Evolutionary conservation across 1,140 invertebrate species (phyloP).

Genomic region (Tetranychus cinnabarinus): DNA sequence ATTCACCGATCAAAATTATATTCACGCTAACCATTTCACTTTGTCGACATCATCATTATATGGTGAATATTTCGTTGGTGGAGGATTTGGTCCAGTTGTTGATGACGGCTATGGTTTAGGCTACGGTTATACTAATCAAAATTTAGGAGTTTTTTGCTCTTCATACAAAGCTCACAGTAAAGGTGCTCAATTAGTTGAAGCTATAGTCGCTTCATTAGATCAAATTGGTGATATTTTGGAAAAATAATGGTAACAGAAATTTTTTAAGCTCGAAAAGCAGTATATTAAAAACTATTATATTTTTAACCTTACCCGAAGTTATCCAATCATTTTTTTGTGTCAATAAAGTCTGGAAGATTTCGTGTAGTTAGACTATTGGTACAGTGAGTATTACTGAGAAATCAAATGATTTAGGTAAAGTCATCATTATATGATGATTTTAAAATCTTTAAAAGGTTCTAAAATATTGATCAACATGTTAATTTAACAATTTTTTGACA

Average conservation of each 20-base stretch:
- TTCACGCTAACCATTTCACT: conserved; percentile 60
- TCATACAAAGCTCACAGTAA: conserved; percentile 43
- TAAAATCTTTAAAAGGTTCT: too few species aligned
- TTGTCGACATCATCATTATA: conserved; percentile 84
- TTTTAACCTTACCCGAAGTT: too few species aligned
- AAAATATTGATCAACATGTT: too few species aligned
- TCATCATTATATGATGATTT: too few species aligned
- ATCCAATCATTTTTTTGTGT: too few species aligned
- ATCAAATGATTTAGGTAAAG: too few species aligned
- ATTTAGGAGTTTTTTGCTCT: conserved; percentile 46
- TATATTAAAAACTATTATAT: too few species aligned
- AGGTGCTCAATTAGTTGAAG: conserved; percentile 41
- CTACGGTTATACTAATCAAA: conserved; percentile 48
- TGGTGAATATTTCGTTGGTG: conserved; percentile 58
- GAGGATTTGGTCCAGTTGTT: conserved; percentile 81
- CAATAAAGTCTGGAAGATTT: too few species aligned
- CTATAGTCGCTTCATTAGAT: conserved; percentile 39
- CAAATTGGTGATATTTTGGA: conserved; percentile 25
- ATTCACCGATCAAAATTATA: conserved; percentile 55
- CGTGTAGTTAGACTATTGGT: too few species aligned
- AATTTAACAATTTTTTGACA: too few species aligned
- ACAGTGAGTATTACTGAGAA: too few species aligned
- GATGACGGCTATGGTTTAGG: conserved; percentile 71
- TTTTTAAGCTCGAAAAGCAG: too few species aligned
- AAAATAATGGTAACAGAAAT: neutral